A percentile compares a stretch with the other conserved stretches of the same genome.
These are phyloP conservation scores for Sitta europaea DNA, from an alignment of 2,113 vertebrate species.

Conservation along the genomic window DNA sequence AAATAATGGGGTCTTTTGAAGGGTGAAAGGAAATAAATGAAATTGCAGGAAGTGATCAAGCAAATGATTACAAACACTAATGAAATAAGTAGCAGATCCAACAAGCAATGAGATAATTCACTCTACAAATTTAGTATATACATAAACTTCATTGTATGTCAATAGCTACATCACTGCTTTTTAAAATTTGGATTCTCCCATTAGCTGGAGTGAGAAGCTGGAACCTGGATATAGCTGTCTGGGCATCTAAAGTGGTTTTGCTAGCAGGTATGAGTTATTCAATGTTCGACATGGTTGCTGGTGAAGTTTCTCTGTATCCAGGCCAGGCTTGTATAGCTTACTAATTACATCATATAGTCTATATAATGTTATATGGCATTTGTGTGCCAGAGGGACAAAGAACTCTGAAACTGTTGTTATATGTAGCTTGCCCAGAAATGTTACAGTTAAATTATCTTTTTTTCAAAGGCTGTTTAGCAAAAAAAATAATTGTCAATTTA, in stretches of 20 bases:
- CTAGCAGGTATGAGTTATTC: background rate
- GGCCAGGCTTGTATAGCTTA: background rate
- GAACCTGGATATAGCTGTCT: background rate
- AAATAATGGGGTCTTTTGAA: background rate
- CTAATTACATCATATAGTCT: background rate
- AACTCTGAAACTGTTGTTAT: background rate
- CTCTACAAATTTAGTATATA: background rate
- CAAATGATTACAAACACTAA: background rate
- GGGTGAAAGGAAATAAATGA: background rate
- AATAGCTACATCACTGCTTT: background rate
- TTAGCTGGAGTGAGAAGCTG: background rate
- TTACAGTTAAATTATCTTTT: background rate
- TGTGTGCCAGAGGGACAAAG: background rate
- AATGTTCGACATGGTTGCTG: background rate
- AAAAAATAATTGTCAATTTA: background rate
- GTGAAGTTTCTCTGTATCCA: background rate
- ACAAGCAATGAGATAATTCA: background rate
- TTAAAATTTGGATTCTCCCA: background rate
- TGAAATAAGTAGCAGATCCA: background rate
- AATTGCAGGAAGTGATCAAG: background rate
- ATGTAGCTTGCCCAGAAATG: background rate
- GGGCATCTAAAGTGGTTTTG: background rate
- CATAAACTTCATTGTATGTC: background rate
- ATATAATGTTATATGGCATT: background rate
- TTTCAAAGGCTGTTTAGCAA: background rate